These are phyloP conservation scores for Ammospiza maritima DNA, from an alignment of 2,797 vertebrate genomes.

Conservation along the genomic window DNA sequence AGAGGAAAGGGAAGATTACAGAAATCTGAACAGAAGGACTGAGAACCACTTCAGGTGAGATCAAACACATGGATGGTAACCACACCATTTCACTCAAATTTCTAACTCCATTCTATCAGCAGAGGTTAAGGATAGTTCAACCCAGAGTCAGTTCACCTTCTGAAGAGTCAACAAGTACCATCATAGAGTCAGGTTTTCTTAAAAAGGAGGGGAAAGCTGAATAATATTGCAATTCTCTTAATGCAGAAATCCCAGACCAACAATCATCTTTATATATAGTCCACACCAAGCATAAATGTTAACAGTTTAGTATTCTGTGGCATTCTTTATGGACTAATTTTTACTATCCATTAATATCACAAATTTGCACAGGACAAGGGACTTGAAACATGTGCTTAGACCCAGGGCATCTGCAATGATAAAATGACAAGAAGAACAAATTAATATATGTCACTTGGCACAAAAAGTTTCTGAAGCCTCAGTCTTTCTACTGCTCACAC, in stretches of 20 bases:
- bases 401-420: rapidly evolving
- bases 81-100: not conserved
- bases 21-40: not conserved
- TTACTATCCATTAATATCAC: not conserved
- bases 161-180: not conserved
- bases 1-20: not conserved
- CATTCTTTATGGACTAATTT: not conserved
- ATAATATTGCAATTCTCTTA: not conserved
- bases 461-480: not conserved
- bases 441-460: not conserved
- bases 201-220: not conserved
- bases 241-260: not conserved
- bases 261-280: not conserved
- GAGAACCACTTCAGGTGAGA: not conserved
- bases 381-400: not conserved
- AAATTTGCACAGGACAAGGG: not conserved
- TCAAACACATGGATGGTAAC: not conserved
- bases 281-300: not conserved
- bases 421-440: not conserved
- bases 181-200: not conserved
- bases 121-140: not conserved
- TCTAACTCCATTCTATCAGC: not conserved
- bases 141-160: not conserved
- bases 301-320: not conserved
- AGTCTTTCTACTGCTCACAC: not conserved